phyloP scores from a whole-genome alignment of 2,113 vertebrate genomes.

The Pyxicephalus adspersus region DNA sequence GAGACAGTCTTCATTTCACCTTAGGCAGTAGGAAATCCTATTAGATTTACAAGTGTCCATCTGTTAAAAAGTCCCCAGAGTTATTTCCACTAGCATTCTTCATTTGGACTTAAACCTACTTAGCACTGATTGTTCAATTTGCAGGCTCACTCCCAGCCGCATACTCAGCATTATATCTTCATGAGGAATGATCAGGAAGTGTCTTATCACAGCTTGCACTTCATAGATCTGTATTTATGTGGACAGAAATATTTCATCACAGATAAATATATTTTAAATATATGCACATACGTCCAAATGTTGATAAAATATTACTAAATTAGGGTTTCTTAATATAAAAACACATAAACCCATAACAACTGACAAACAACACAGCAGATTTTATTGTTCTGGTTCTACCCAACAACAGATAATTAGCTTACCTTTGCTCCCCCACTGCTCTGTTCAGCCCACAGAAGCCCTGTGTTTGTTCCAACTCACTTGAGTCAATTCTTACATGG shows the following conservation, averaged over 20 bases:
- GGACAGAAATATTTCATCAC: neutral
- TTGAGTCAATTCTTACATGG: too few species aligned
- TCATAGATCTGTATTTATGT: neutral
- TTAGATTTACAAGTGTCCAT: conserved; percentile 79
- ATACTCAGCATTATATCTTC: conserved; percentile 51
- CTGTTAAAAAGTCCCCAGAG: conserved; percentile 73
- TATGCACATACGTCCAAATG: too few species aligned
- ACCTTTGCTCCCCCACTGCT: too few species aligned
- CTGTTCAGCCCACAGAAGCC: too few species aligned
- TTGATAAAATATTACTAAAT: too few species aligned
- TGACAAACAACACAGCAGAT: too few species aligned
- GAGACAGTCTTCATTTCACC: conserved; percentile 75
- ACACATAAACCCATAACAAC: too few species aligned
- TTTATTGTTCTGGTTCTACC: too few species aligned
- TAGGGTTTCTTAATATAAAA: too few species aligned
- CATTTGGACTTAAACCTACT: conserved; percentile 74
- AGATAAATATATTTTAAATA: too few species aligned
- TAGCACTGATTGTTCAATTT: conserved; percentile 74
- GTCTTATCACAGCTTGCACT: neutral
- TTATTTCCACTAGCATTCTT: conserved; percentile 67
- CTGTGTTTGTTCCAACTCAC: too few species aligned
- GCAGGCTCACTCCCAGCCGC: conserved; percentile 63
- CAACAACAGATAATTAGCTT: too few species aligned
- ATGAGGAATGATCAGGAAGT: conserved; percentile 22
- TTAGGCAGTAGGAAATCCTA: conserved; percentile 77